These are phyloP conservation scores for Sitta europaea DNA, from an alignment of 2,113 vertebrate species.

Conservation along the genomic window DNA sequence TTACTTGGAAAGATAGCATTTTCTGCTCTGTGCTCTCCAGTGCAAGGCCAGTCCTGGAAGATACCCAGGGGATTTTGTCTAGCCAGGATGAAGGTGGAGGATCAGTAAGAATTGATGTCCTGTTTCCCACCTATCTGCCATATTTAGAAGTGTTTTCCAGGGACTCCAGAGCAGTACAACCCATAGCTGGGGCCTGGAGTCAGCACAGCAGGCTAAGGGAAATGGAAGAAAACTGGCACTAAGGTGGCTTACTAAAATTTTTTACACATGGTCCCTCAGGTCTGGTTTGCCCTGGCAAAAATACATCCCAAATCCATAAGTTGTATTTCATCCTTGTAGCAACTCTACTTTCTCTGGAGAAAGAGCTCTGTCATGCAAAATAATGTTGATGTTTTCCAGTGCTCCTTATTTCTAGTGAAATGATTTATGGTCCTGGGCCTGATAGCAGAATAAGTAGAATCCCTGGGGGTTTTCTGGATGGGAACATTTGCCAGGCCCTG, in stretches of 20 bases:
- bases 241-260: neutral
- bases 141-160: neutral
- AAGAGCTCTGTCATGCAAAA: neutral
- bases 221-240: neutral
- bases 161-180: neutral
- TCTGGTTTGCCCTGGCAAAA: neutral
- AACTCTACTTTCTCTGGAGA: neutral
- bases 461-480: neutral
- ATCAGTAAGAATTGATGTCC: neutral
- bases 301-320: neutral
- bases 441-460: neutral
- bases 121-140: neutral
- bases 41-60: neutral
- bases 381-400: neutral
- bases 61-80: neutral
- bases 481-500: neutral
- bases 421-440: neutral
- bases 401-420: neutral
- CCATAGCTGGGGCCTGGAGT: neutral
- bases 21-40: neutral
- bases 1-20: neutral
- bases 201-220: neutral
- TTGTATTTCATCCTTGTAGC: neutral
- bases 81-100: neutral
- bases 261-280: neutral